Conservation (phyloP, 2,888 invertebrate species). For the Drosophila borborema region DNA sequence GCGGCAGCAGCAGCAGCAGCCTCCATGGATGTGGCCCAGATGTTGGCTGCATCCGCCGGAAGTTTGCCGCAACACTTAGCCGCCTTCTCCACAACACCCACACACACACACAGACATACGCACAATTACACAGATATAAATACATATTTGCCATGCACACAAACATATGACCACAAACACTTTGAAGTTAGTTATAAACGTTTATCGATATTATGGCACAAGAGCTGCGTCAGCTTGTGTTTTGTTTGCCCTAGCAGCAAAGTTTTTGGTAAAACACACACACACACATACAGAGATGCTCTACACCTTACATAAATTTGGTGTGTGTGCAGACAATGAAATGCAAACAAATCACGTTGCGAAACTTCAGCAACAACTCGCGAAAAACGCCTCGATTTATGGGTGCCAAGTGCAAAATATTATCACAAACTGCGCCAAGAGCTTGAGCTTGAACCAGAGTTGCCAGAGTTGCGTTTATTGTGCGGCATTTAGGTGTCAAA, state of each 20-base stretch:
- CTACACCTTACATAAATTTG: slow-evolving; percentile 15
- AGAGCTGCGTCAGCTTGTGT: slow-evolving; percentile 39
- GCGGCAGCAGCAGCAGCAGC: slow-evolving; percentile 25
- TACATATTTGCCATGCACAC: slow-evolving; percentile 2
- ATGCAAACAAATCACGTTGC: slow-evolving; percentile 62
- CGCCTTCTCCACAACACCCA: slow-evolving; percentile 6
- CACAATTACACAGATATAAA: slow-evolving; percentile 2
- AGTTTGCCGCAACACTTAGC: slow-evolving; percentile 70
- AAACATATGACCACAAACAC: slow-evolving; percentile 52
- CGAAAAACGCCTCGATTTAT: slow-evolving; percentile 67
- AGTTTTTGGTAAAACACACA: slow-evolving; percentile 27
- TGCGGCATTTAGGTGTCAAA: slow-evolving; percentile 24
- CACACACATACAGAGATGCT: background rate
- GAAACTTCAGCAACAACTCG: slow-evolving; percentile 60
- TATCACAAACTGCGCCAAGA: slow-evolving; percentile 44
- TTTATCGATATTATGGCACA: slow-evolving; percentile 74
- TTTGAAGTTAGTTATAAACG: slow-evolving; percentile 77
- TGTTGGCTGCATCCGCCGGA: slow-evolving; percentile 75
- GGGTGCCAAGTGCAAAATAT: slow-evolving; percentile 73
- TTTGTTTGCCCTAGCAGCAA: slow-evolving; percentile 23
- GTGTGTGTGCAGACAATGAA: slow-evolving; percentile 65
- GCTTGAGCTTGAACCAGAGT: background rate
- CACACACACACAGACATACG: slow-evolving; percentile 4
- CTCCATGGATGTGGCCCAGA: slow-evolving; percentile 48
- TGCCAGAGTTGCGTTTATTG: slow-evolving; percentile 1